Conservation (phyloP, 30 jellyfish, hydroid and myxozoan genomes). For the Turritopsis rubra region DNA sequence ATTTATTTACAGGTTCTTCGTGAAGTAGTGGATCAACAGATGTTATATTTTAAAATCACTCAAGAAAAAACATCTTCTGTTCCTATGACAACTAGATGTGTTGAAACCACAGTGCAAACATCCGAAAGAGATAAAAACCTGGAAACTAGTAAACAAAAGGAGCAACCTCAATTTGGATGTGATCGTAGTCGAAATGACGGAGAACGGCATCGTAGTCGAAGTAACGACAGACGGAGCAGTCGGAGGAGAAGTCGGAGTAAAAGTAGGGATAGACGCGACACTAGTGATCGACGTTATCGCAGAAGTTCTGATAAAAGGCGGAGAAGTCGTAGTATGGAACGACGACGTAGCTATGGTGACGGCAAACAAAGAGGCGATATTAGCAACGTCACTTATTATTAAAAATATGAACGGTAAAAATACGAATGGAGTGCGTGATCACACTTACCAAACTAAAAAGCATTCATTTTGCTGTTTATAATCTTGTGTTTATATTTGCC, state of each 20-base stretch:
- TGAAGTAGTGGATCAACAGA: constrained; percentile 85
- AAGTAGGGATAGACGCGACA: constrained; percentile 18
- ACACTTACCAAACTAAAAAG: no score
- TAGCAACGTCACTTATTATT: constrained; percentile 3
- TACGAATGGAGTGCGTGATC: no score
- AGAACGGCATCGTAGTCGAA: constrained; percentile 16
- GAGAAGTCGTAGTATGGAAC: background rate
- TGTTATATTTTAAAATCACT: constrained; percentile 42
- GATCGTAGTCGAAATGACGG: constrained; percentile 7
- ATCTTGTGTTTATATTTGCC: no score
- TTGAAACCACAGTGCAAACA: constrained; percentile 6
- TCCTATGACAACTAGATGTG: constrained; percentile 14
- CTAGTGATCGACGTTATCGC: constrained; percentile 6
- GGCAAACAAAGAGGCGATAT: background rate
- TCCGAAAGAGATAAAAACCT: constrained; percentile 1
- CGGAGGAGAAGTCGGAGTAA: constrained; percentile 32
- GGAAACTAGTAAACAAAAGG: background rate
- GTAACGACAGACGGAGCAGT: constrained; percentile 23
- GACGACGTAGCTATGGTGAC: background rate
- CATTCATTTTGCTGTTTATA: no score
- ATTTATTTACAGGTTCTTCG: constrained; percentile 40
- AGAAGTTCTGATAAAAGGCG: background rate
- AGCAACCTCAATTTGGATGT: background rate
- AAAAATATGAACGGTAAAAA: no score
- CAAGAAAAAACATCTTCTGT: background rate